A percentile compares a stretch with the other conserved stretches of the same genome.
phyloP scores from a whole-genome alignment of 2,113 vertebrate genomes.

The Indicator maculatus region DNA sequence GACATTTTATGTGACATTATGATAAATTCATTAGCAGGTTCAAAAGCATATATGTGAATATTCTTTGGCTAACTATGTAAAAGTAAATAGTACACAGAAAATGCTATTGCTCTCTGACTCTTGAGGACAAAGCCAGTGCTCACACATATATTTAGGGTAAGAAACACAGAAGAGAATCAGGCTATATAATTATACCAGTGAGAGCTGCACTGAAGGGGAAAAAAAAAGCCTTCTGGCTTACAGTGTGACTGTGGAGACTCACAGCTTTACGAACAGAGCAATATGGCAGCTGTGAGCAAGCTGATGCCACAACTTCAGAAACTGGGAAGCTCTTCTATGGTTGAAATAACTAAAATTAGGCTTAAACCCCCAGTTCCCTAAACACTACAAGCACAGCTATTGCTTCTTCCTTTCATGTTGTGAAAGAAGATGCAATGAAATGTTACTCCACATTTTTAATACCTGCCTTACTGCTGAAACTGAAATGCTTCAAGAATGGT shows the following conservation, averaged over 20 bases:
- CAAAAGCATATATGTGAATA: slow-evolving; percentile 51
- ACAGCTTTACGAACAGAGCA: neutral
- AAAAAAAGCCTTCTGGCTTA: neutral
- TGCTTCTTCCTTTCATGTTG: neutral
- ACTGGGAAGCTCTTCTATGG: neutral
- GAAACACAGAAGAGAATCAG: neutral
- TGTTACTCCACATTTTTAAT: neutral
- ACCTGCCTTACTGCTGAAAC: neutral
- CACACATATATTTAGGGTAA: neutral
- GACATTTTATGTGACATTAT: slow-evolving; percentile 69
- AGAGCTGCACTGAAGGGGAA: neutral
- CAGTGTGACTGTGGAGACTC: neutral
- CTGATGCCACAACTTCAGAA: neutral
- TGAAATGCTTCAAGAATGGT: neutral
- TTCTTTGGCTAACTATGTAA: neutral
- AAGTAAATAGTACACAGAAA: slow-evolving; percentile 8
- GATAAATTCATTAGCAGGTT: slow-evolving; percentile 35
- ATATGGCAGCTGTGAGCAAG: neutral
- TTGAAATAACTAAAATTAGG: neutral
- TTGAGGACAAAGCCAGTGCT: neutral
- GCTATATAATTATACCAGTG: neutral
- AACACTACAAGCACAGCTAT: neutral
- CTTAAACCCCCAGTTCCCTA: neutral
- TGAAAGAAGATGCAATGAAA: neutral
- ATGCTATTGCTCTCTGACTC: neutral